A percentile compares a stretch with the other conserved stretches of the same genome.
Conservation (phyloP, 35 echinoderm and acorn worm species). For the Ptychodera flava region DNA sequence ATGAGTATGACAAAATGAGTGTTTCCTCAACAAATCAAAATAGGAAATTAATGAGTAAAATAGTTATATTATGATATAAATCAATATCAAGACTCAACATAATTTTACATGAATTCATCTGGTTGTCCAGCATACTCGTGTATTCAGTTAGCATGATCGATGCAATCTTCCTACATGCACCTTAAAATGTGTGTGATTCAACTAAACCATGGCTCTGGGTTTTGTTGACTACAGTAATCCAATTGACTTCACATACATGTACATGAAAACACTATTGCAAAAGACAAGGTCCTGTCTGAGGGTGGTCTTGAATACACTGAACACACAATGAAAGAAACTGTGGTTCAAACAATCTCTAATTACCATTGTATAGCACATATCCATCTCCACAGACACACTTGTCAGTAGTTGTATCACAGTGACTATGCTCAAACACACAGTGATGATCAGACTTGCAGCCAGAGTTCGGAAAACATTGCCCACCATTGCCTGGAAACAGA, state of each 20-base stretch:
- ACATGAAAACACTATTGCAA: not conserved
- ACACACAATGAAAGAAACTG: too few species aligned
- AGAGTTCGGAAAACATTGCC: not conserved
- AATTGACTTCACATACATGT: not conserved
- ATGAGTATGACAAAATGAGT: too few species aligned
- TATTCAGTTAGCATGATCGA: too few species aligned
- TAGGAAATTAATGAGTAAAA: too few species aligned
- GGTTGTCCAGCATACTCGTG: too few species aligned
- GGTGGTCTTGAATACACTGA: too few species aligned
- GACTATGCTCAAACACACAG: not conserved
- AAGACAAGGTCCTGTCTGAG: too few species aligned
- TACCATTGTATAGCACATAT: not conserved
- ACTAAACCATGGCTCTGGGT: not conserved
- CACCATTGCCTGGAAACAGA: not conserved
- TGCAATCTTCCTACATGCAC: too few species aligned
- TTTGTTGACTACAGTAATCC: not conserved
- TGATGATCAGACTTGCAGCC: not conserved
- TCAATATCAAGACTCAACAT: too few species aligned
- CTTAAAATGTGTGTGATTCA: not conserved
- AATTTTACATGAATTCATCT: too few species aligned
- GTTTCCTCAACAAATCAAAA: too few species aligned
- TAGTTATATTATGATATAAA: too few species aligned
- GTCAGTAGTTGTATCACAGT: not conserved
- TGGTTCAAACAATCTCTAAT: not conserved
- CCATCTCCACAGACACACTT: not conserved